Evolutionary conservation across 1,140 invertebrate genomes (phyloP).

Genomic region (Drosophila sturtevanti): DNA sequence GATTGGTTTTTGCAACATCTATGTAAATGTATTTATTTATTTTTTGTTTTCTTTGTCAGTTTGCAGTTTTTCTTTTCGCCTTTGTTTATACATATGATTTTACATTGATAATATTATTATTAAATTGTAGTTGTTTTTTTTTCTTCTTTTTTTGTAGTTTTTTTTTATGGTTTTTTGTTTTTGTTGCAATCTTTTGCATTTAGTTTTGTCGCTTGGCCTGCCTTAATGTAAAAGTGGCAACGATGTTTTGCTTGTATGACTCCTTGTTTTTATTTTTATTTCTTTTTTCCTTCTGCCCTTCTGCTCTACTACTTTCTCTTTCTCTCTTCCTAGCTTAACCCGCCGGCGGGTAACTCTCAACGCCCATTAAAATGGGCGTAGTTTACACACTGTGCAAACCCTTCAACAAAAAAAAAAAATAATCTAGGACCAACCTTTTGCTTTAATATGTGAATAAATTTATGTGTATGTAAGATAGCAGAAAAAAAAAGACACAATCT

Average conservation of each 20-base stretch:
- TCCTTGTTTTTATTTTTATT: not conserved
- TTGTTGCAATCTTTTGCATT: slow-evolving; percentile 12
- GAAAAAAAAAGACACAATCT: slow-evolving; percentile 16
- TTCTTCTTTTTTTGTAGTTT: slow-evolving; percentile 7
- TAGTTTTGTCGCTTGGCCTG: slow-evolving; percentile 27
- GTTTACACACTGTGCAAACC: slow-evolving; percentile 59
- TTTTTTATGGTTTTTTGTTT: slow-evolving; percentile 19
- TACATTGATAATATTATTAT: slow-evolving; percentile 70
- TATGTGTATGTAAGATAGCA: not conserved
- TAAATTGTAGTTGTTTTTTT: slow-evolving; percentile 60
- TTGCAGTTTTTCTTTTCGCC: slow-evolving; percentile 49
- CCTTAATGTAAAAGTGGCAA: slow-evolving; percentile 33
- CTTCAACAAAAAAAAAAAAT: slow-evolving; percentile 33
- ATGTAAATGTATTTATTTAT: slow-evolving; percentile 82
- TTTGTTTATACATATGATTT: slow-evolving; percentile 72
- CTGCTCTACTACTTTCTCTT: slow-evolving; percentile 3
- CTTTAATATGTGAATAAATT: slow-evolving; percentile 19
- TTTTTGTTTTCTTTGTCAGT: slow-evolving; percentile 44
- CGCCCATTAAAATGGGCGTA: slow-evolving; percentile 50
- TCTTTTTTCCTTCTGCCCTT: slow-evolving; percentile 17
- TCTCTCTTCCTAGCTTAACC: slow-evolving; percentile 47
- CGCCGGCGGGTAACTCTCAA: slow-evolving; percentile 67
- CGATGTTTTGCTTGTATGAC: slow-evolving; percentile 1
- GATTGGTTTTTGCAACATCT: slow-evolving; percentile 74
- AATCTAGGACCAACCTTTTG: slow-evolving; percentile 39